These are phyloP conservation scores for Cyphomyrus plagiostoma DNA, from an alignment of 2,113 vertebrate species.

Conservation along the genomic window DNA sequence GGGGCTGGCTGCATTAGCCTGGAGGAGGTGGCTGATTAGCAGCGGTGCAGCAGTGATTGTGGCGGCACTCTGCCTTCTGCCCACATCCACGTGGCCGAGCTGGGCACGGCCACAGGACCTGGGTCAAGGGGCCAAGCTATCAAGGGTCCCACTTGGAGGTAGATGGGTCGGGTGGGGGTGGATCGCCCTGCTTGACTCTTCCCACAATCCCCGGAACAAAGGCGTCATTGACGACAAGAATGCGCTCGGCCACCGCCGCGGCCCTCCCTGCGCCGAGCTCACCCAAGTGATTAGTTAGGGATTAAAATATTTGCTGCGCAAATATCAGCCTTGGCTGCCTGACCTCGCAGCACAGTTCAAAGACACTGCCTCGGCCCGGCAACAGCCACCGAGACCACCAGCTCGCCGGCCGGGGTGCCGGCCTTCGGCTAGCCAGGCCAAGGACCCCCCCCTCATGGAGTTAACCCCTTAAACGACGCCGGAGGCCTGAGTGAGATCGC, in stretches of 20 bases:
- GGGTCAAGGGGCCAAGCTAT: conserved; percentile 32
- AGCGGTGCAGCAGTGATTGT: neutral
- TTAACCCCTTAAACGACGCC: neutral
- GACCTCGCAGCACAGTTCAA: conserved; percentile 63
- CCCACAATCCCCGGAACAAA: conserved; percentile 57
- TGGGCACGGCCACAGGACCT: conserved; percentile 11
- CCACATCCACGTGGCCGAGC: conserved; percentile 33
- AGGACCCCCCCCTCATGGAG: conserved; percentile 42
- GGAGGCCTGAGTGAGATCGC: neutral
- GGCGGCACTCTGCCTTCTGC: conserved; percentile 24
- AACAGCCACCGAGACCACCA: neutral
- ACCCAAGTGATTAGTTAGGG: conserved; percentile 70
- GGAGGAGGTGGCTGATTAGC: neutral
- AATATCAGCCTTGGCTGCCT: conserved; percentile 67
- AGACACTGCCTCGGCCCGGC: conserved; percentile 54
- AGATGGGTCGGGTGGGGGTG: neutral
- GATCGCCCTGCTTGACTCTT: conserved; percentile 49
- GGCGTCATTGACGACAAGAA: conserved; percentile 58
- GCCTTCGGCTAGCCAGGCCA: conserved; percentile 40
- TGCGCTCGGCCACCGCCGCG: conserved; percentile 56
- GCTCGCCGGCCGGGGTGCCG: neutral
- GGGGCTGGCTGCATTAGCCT: neutral
- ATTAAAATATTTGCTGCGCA: conserved; percentile 75
- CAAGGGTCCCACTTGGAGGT: conserved; percentile 38
- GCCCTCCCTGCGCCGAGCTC: conserved; percentile 49